Conservation (phyloP, 35 echinoderm and acorn worm species). For the Apostichopus japonicus region DNA sequence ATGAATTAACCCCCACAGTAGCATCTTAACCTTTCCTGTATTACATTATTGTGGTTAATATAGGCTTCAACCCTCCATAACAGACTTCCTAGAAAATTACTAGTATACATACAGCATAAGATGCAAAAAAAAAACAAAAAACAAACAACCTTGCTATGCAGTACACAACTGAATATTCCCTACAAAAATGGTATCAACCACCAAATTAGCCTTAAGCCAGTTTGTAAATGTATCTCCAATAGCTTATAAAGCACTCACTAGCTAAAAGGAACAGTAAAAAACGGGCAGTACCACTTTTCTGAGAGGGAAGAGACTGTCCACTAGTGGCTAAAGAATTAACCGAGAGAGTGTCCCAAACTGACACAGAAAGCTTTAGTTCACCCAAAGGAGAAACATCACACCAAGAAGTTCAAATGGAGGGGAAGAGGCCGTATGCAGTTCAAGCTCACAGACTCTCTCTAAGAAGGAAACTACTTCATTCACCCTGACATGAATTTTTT, state of each 20-base stretch:
- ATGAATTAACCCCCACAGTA: too few species aligned
- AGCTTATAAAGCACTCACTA: too few species aligned
- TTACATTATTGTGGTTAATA: too few species aligned
- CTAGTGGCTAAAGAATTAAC: background rate
- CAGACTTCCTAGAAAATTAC: too few species aligned
- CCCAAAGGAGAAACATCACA: background rate
- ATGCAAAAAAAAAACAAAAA: too few species aligned
- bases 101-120: too few species aligned
- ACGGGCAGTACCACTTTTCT: background rate
- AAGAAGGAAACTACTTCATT: background rate
- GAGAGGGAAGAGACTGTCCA: background rate
- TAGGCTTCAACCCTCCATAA: too few species aligned
- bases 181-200: background rate
- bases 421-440: conserved; percentile 32
- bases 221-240: too few species aligned
- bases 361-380: conserved; percentile 25
- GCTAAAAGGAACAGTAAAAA: background rate
- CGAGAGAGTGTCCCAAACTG: background rate
- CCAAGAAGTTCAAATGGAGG: conserved; percentile 13
- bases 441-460: conserved; percentile 15
- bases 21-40: too few species aligned
- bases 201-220: background rate
- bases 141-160: too few species aligned
- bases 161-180: too few species aligned
- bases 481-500: background rate